Percentiles rank a stretch among this genome's conserved stretches.
Evolutionary conservation across 2,888 invertebrate genomes (phyloP).

Genomic region (Automeris io): DNA sequence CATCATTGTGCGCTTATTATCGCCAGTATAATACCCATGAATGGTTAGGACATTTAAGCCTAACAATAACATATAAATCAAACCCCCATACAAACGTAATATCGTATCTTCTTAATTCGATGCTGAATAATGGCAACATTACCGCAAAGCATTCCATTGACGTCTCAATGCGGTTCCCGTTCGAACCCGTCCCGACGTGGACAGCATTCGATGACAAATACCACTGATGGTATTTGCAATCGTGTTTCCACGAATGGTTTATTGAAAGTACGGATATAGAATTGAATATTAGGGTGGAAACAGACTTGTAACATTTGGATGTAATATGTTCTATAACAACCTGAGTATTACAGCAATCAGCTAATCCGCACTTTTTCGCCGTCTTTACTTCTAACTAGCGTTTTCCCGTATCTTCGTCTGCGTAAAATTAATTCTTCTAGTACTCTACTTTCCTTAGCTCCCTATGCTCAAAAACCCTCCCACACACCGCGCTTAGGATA

Average conservation of each 20-base stretch:
- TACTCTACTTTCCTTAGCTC: too few relatives aligned
- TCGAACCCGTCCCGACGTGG: conserved; percentile 4
- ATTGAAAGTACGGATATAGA: background rate
- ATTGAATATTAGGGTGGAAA: too few relatives aligned
- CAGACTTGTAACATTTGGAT: too few relatives aligned
- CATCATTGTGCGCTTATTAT: background rate
- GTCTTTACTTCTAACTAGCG: too few relatives aligned
- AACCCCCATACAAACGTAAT: conserved; percentile 6
- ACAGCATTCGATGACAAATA: conserved; percentile 4
- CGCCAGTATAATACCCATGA: background rate
- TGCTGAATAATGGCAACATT: conserved; percentile 6
- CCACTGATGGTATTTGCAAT: background rate
- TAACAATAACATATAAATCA: conserved; percentile 6
- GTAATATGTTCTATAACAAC: too few relatives aligned
- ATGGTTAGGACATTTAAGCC: background rate
- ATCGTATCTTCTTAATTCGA: conserved; percentile 3
- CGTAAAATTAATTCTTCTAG: too few relatives aligned
- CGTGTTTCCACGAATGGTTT: background rate
- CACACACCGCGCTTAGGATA: too few relatives aligned
- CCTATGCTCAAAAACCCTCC: too few relatives aligned
- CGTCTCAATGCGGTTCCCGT: conserved; percentile 10
- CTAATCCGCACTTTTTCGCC: too few relatives aligned
- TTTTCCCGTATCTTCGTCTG: too few relatives aligned
- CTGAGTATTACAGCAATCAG: too few relatives aligned
- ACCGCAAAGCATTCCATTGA: conserved; percentile 5